Base-by-base conservation (phyloP, 2,888 invertebrate species). In the Endomychus coccineus region DNA sequence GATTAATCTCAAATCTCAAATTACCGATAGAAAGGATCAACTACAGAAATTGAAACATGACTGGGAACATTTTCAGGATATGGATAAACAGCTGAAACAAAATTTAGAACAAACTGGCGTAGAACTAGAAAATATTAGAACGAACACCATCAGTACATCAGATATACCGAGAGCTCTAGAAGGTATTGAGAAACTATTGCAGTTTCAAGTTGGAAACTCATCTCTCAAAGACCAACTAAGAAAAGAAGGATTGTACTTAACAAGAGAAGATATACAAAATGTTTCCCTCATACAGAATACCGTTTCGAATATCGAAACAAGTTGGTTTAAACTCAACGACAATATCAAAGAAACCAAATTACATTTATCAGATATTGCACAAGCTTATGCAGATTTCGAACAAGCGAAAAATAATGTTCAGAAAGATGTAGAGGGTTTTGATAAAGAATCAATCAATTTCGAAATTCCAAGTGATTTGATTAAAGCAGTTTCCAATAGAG, bases 181-280 rank as follows among this genome's bases (percentile, higher is more conserved):
- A 59, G 68, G 59, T 54, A 79, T 62, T 67, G 78, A 58, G 58
- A 58, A 62, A 14, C 53, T 76, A 11, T 56, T 71, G 14, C 68
- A 70, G 25, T 59, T 60, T n/a, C 73, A 73, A 49, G 74, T 75
- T 50, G 71, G 74, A 10, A 77, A 79, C 48, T 71, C 73, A 48
- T 66, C 72, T 3, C 66, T 80, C 0, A 80, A 82, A 54, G 78
- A 83, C 45, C 76, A 79, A 46, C 69, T 90, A n/a, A 77, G 83
- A 51, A 78, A 80, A 54, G 82, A 87, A 68, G 89, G 87, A 1
- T 71, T 83, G 35, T 73, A 80, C 51, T 65, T 89, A 45, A 79
- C 89, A 78, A 79, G 83, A 56, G 81, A 85, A 67, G 83, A 92
- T 65, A 80, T 85, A 54, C 75, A 79, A 33, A 84, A 84, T 48